A percentile compares a stretch with the other conserved stretches of the same genome.
Evolutionary conservation across 2,888 invertebrate genomes (phyloP).

Genomic region (Nomada fabriciana): DNA sequence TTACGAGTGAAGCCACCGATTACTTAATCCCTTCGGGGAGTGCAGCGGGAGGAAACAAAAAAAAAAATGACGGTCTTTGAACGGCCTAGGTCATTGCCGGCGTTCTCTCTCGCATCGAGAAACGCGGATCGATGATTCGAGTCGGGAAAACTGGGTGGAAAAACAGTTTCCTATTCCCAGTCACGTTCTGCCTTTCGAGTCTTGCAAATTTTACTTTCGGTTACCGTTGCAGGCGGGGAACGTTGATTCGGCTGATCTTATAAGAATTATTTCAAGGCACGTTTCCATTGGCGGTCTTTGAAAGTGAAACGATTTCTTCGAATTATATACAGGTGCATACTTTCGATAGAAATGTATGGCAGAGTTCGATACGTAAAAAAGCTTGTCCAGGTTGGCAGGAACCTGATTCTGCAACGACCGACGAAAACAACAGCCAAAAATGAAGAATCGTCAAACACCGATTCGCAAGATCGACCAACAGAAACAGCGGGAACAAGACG

Average conservation of each 20-base stretch:
- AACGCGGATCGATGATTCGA: constrained; percentile 38
- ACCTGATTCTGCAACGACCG: no score
- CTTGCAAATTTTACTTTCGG: no score
- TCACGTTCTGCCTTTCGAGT: not conserved
- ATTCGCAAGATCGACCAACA: not conserved
- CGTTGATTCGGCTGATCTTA: no score
- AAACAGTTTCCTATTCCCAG: not conserved
- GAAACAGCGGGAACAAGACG: not conserved
- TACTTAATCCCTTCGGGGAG: constrained; percentile 77
- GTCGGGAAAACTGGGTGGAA: not conserved
- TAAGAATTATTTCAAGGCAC: not conserved
- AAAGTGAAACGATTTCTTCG: no score
- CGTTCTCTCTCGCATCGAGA: constrained; percentile 27
- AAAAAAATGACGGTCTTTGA: constrained; percentile 42
- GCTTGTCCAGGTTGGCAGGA: no score
- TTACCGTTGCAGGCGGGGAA: no score
- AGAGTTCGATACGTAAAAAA: no score
- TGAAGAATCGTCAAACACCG: not conserved
- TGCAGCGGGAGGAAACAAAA: constrained; percentile 50
- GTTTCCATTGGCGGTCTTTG: not conserved
- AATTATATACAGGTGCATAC: no score
- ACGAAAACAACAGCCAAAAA: not conserved
- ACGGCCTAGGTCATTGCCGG: constrained; percentile 66
- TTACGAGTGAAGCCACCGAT: constrained; percentile 77
- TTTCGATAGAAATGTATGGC: no score